Percentiles rank a stretch among this genome's conserved stretches.
phyloP scores from a whole-genome alignment of 2,888 invertebrate genomes.

The Epinotia bilunana region DNA sequence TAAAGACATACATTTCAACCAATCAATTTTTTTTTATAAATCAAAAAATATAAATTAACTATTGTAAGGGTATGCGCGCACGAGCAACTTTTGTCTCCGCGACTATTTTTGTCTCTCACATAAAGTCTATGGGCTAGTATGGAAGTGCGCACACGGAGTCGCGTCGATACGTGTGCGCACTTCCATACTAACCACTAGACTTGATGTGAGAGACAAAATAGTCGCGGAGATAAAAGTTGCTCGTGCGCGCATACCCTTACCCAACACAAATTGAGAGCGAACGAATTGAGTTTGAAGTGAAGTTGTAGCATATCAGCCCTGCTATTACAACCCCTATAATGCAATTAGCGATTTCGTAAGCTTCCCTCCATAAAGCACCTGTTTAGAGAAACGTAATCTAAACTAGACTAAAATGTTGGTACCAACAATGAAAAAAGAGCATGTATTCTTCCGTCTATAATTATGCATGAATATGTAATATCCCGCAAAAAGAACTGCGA shows the following conservation, averaged over 20 bases:
- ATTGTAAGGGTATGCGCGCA: no score
- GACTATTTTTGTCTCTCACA: no score
- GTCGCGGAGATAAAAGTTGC: no score
- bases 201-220: no score
- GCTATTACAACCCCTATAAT: background rate
- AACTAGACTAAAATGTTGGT: background rate
- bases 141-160: no score
- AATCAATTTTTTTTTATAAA: background rate
- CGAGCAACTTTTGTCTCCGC: no score
- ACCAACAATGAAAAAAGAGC: background rate
- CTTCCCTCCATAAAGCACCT: conserved; percentile 11
- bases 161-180: no score
- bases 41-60: no score
- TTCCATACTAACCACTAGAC: no score
- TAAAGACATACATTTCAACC: background rate
- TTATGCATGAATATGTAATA: conserved; percentile 6
- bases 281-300: background rate
- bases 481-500: conserved; percentile 11
- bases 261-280: background rate
- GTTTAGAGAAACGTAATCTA: background rate
- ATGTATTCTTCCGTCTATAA: background rate
- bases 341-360: background rate
- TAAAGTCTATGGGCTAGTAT: no score
- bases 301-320: conserved; percentile 19
- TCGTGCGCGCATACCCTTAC: no score